Evolutionary conservation across 2,797 vertebrate species (phyloP), one percentile per base, ranked within the genome.

Genomic region (Lacerta viridis): DNA sequence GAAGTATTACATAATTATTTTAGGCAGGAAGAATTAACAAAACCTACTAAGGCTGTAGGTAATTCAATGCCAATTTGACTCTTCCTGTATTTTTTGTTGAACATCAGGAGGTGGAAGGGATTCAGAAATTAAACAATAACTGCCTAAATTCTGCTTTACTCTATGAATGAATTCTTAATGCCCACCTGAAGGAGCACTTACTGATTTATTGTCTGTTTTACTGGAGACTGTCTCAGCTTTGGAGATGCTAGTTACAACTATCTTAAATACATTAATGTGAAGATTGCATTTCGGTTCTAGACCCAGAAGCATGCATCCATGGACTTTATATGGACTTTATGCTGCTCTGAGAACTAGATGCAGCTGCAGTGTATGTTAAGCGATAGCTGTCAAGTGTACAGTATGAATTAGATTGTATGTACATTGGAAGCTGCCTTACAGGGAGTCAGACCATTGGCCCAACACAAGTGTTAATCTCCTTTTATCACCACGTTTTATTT

Each of bases 1-100:
- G 46, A 87, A 88, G 55, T 79, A 27, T 76, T 84, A 25, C 23
- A 76, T 81, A 68, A 76, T 92, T 66, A 66, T 55, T 92, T 90
- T 88, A 89, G 76, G 15, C 71, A 87, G 39, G 76, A 87, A 46
- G 55, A 66, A 66, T 90, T 88, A 81, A 7, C 59, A 84, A 80
- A 84, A 74, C 15, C 8, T 0, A 0, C 9, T 69, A 1, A 39
- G 50, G 36, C 46, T 76, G 8, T 29, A 9, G 0, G 0, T 46
- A 61, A 85, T n/a, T 76, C 27, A 74, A 82, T 80, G 23, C 17
- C 76, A 59, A 74, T n/a, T 88, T 86, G 88, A 85, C 1, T 87
- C 0, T 2, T 84, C 82, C n/a, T 87, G 78, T 50, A 78, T 46
- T 78, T 80, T 80, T 81, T 80, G 39, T 29, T 84, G 74, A 84